Evolutionary conservation across 2,888 invertebrate species (phyloP), one percentile per base, ranked within the genome.

Genomic region (Emmelina monodactyla): DNA sequence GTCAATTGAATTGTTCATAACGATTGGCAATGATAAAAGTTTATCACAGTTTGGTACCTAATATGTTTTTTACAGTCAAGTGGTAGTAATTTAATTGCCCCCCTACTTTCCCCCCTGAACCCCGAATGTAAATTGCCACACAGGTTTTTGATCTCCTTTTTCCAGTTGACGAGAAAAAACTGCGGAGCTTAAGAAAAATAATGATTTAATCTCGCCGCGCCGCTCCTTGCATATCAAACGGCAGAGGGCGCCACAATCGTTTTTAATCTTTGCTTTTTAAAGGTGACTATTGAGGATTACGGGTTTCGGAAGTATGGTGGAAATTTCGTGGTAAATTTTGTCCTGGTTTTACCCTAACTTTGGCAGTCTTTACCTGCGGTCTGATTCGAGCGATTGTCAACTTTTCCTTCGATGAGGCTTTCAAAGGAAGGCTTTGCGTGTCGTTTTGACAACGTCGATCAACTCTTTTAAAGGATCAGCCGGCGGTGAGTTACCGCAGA

Each of bases 241-340:
- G 42, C 38, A 52, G 59, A 60, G 66, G 67, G 72, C 61, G 71
- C 59, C 53, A 68, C 78, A 78, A 79, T 75, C 76, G 79, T 71
- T 81, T 81, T 80, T 81, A 82, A 82, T 81, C 81, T 82, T 82
- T 81, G 81, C 81, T 82, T 82, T 82, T 80, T 82, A 80, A 82
- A 81, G 80, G 80, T 81, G 81, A 81, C 81, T 82, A 81, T 79
- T 69, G 80, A 59, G 78, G 81, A 81, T 81, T 80, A 81, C 79
- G 78, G 80, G 81, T 81, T 80, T 72, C n/a, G 76, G 61, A 80
- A 81, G 81, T 80, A 79, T 78, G 79, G 60, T 72, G 66, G 73
- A 75, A 78, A 71, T 76, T 76, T 76, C 66, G 64, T 60, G 71
- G 66, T 73, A 65, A 66, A 64, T 58, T 61, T 57, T 56, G 58